These are phyloP conservation scores for Drosophila erecta DNA, from an alignment of 1,140 invertebrate genomes.

Conservation along the genomic window DNA sequence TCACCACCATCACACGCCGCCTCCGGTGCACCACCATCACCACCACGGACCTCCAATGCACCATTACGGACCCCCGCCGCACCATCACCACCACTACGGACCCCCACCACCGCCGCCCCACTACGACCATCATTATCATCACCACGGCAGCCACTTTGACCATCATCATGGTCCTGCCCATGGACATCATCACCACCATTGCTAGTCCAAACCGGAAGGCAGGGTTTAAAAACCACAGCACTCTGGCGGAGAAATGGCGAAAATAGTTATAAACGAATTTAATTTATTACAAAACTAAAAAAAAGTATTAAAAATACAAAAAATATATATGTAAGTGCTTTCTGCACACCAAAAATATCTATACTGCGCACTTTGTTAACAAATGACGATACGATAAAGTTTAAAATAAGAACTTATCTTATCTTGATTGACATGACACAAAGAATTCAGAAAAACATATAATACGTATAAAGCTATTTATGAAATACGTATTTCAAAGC, in stretches of 20 bases:
- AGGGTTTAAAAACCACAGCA: too few species aligned
- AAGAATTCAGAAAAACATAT: constrained; percentile 1
- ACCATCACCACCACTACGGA: constrained; percentile 52
- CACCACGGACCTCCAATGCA: constrained; percentile 41
- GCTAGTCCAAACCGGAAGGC: constrained; percentile 15
- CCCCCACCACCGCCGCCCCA: constrained; percentile 34
- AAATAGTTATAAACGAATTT: constrained; percentile 47
- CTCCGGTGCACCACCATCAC: constrained; percentile 50
- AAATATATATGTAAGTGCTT: too few species aligned
- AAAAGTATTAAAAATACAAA: neutral
- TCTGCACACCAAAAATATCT: too few species aligned
- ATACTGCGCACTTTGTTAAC: neutral
- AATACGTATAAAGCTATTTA: constrained; percentile 3
- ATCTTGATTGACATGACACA: constrained; percentile 21
- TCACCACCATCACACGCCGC: constrained; percentile 48
- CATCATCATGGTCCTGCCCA: constrained; percentile 42
- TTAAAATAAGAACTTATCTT: constrained; percentile 18
- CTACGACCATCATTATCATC: constrained; percentile 31
- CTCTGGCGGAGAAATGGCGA: neutral
- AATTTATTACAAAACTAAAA: constrained; percentile 40
- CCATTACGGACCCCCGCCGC: constrained; percentile 29
- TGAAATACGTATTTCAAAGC: neutral
- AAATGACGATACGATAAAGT: neutral
- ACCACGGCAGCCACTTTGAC: constrained; percentile 38
- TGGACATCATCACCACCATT: constrained; percentile 52